These are phyloP conservation scores for Oryzias javanicus DNA, from an alignment of 2,113 vertebrate genomes.

Conservation along the genomic window DNA sequence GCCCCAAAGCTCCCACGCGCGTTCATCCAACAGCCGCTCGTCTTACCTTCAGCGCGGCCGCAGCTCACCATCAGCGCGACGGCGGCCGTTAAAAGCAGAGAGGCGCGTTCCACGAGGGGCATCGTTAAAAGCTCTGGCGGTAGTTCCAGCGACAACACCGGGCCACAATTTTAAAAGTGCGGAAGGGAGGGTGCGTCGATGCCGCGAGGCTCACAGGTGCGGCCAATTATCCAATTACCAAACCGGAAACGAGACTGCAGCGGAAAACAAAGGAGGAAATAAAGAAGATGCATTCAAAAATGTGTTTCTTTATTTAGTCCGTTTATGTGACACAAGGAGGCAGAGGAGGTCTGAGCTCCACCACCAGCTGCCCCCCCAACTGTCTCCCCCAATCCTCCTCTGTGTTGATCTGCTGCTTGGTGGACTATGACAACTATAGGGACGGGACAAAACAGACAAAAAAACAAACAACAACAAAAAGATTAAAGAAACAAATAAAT, in stretches of 20 bases:
- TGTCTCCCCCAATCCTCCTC: too few species aligned
- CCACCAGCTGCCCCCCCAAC: too few species aligned
- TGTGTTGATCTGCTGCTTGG: too few species aligned
- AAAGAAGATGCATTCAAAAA: background rate
- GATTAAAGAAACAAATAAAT: too few species aligned
- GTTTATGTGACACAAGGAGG: too few species aligned
- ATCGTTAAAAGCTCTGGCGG: conserved; percentile 20
- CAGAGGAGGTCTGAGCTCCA: too few species aligned
- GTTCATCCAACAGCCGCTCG: background rate
- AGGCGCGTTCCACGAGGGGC: conserved; percentile 5
- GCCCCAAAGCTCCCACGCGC: background rate
- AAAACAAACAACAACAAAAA: too few species aligned
- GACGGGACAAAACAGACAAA: too few species aligned
- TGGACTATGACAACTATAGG: too few species aligned
- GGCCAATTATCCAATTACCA: conserved; percentile 46
- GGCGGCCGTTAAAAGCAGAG: conserved; percentile 17
- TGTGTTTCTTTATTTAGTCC: background rate
- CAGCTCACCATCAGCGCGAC: conserved; percentile 31
- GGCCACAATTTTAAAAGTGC: conserved; percentile 3
- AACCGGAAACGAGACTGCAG: background rate
- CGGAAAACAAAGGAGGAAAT: background rate
- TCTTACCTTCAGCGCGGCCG: conserved; percentile 14
- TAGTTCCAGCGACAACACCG: background rate
- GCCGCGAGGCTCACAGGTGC: conserved; percentile 38
- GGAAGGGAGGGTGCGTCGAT: background rate